Evolutionary conservation across 2,113 vertebrate species (phyloP).

Genomic region (Sorex fumeus): DNA sequence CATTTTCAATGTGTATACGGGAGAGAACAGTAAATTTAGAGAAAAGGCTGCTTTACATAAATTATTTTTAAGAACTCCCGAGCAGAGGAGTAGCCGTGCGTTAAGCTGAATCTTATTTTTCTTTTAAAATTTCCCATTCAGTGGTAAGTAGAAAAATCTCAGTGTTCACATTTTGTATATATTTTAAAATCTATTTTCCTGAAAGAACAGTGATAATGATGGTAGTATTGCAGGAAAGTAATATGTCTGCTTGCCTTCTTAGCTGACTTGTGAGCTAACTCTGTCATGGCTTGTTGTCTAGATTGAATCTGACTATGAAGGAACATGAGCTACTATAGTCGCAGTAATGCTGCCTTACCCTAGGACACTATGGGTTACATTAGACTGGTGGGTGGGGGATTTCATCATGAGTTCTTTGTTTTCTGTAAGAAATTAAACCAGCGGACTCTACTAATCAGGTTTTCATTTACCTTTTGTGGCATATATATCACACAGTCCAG

Average conservation of each 20-base stretch:
- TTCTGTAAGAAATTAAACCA: slow-evolving; percentile 78
- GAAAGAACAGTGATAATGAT: neutral
- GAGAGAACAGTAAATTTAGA: slow-evolving; percentile 71
- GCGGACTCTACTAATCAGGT: slow-evolving; percentile 72
- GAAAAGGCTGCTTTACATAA: slow-evolving; percentile 79
- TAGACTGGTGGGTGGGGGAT: slow-evolving; percentile 78
- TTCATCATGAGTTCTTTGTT: slow-evolving; percentile 83
- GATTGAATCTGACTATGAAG: neutral
- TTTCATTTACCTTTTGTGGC: slow-evolving; percentile 69
- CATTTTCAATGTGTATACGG: slow-evolving; percentile 67
- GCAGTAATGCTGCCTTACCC: slow-evolving; percentile 52
- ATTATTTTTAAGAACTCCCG: slow-evolving; percentile 78
- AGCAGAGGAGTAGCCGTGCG: slow-evolving; percentile 58
- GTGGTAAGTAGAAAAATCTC: slow-evolving; percentile 14
- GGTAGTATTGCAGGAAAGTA: neutral
- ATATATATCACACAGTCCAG: slow-evolving; percentile 8
- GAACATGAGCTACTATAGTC: neutral
- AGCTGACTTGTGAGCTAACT: neutral
- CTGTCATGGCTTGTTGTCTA: neutral
- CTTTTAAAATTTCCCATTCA: slow-evolving; percentile 44
- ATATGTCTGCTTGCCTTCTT: neutral
- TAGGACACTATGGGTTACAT: slow-evolving; percentile 66
- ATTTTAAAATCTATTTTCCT: slow-evolving; percentile 38
- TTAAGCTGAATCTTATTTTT: slow-evolving; percentile 55
- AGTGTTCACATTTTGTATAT: slow-evolving; percentile 23